These are phyloP conservation scores for Strigamia transsilvanica DNA, from an alignment of 2,888 invertebrate species.

Conservation along the genomic window DNA sequence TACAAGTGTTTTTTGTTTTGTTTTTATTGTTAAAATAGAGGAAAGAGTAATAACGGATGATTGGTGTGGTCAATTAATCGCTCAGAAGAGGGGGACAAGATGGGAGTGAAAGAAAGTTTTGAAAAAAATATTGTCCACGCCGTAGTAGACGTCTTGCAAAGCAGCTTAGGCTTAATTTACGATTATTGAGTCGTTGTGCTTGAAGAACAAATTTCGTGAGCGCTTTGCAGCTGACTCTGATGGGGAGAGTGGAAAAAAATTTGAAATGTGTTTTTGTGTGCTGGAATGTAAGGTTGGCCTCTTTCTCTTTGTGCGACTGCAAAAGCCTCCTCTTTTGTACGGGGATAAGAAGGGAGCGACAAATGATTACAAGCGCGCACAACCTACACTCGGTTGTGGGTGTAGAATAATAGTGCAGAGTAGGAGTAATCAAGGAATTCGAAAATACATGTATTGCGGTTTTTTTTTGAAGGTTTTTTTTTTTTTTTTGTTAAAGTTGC, in stretches of 20 bases:
- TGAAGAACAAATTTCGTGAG: conserved; percentile 48
- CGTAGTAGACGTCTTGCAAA: conserved; percentile 31
- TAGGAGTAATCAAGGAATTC: conserved; percentile 24
- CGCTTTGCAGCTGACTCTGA: conserved; percentile 44
- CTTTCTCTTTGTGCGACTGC: conserved; percentile 48
- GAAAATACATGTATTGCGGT: background rate
- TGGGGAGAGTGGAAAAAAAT: conserved; percentile 18
- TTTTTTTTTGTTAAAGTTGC: background rate
- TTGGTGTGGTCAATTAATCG: conserved; percentile 10
- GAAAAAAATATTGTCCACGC: conserved; percentile 40
- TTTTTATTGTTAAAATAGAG: background rate
- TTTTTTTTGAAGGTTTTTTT: background rate
- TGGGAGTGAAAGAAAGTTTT: background rate
- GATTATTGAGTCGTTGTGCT: conserved; percentile 49
- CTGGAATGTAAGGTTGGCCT: conserved; percentile 44
- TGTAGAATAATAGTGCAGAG: conserved; percentile 1
- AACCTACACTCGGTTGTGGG: conserved; percentile 6
- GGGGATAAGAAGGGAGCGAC: conserved; percentile 43
- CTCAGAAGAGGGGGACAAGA: background rate
- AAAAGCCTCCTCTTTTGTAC: conserved; percentile 27
- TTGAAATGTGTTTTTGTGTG: conserved; percentile 45
- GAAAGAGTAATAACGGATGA: background rate
- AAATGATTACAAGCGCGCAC: conserved; percentile 45
- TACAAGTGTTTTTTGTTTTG: background rate
- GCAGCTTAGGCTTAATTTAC: conserved; percentile 49